phyloP scores from a whole-genome alignment of 2,797 vertebrate species.

The Bryconaethiops microstoma region DNA sequence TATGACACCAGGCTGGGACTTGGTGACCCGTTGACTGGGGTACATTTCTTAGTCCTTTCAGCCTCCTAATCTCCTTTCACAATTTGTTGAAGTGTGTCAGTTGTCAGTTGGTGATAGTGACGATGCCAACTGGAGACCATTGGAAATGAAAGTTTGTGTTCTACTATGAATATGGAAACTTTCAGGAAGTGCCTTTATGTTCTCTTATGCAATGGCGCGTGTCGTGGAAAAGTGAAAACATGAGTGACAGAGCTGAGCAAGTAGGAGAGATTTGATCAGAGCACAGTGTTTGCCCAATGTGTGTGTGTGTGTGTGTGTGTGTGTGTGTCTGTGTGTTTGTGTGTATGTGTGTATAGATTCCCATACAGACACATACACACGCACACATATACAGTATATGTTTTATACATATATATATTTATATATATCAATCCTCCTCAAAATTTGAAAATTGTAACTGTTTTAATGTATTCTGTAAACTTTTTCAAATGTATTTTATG shows the following conservation, averaged over 20 bases:
- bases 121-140: conserved; percentile 9
- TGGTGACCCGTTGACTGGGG: conserved; percentile 35
- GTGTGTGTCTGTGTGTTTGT: too few species aligned
- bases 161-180: conserved; percentile 44
- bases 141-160: conserved; percentile 27
- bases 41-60: conserved; percentile 34
- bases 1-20: conserved; percentile 31
- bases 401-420: too few species aligned
- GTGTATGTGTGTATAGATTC: not conserved
- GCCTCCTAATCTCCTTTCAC: conserved; percentile 39
- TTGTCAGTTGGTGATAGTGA: conserved; percentile 47
- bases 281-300: not conserved
- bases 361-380: too few species aligned
- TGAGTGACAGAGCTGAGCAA: conserved; percentile 18
- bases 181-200: conserved; percentile 54
- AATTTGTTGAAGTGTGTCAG: not conserved
- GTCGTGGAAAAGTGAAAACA: conserved; percentile 55
- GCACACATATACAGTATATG: too few species aligned
- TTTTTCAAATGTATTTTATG: not conserved
- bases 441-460: too few species aligned
- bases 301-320: too few species aligned
- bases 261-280: conserved; percentile 48
- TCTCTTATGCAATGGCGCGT: conserved; percentile 53
- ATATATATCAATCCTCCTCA: too few species aligned
- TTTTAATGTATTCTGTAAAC: too few species aligned